These are phyloP conservation scores for Pristionchus japonicus DNA, from an alignment of 2,888 invertebrate genomes.

Conservation along the genomic window DNA sequence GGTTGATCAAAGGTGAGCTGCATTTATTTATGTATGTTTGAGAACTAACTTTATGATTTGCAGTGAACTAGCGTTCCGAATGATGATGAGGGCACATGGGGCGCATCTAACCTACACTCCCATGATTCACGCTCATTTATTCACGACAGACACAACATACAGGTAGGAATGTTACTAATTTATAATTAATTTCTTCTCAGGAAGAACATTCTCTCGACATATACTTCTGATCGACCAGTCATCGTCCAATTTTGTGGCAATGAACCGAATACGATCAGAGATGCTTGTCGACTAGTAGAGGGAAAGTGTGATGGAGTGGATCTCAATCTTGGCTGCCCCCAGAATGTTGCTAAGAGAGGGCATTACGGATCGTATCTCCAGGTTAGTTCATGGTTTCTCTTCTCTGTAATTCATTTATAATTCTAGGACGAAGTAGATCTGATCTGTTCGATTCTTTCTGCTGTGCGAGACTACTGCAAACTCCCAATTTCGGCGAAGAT, in stretches of 20 bases:
- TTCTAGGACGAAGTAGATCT: slow-evolving; percentile 61
- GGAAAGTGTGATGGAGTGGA: slow-evolving; percentile 93
- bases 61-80: slow-evolving; percentile 74
- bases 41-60: slow-evolving; percentile 44
- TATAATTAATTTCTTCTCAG: slow-evolving; percentile 78
- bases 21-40: background rate
- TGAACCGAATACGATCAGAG: slow-evolving; percentile 87
- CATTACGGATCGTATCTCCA: slow-evolving; percentile 92
- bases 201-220: slow-evolving; percentile 87
- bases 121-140: slow-evolving; percentile 94
- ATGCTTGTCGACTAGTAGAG: slow-evolving; percentile 90
- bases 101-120: slow-evolving; percentile 93
- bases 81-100: slow-evolving; percentile 89
- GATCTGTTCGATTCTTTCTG: slow-evolving; percentile 70
- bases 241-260: slow-evolving; percentile 97
- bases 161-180: slow-evolving; percentile 79
- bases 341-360: slow-evolving; percentile 94
- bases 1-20: slow-evolving; percentile 73
- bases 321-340: slow-evolving; percentile 97
- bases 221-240: slow-evolving; percentile 89
- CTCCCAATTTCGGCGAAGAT: slow-evolving; percentile 97
- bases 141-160: slow-evolving; percentile 77
- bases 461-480: slow-evolving; percentile 63
- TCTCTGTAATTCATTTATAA: background rate
- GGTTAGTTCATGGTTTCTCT: slow-evolving; percentile 41